phyloP scores from a whole-genome alignment of 2,797 vertebrate species.

The Psittacula echo region DNA sequence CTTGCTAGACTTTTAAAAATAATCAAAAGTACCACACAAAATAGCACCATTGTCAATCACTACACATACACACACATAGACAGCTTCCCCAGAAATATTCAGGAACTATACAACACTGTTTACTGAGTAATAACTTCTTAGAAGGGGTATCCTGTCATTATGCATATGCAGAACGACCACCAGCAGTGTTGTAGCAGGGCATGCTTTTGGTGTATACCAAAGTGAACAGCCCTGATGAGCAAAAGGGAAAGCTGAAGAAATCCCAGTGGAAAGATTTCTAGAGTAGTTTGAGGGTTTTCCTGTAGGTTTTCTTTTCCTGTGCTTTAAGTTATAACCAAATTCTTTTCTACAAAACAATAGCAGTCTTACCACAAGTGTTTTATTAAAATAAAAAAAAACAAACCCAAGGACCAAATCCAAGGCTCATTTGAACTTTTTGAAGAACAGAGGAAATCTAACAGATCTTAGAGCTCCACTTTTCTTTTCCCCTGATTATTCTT shows the following conservation, averaged over 20 bases:
- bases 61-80: no score
- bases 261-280: neutral
- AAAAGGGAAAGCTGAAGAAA: neutral
- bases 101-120: neutral
- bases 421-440: conserved; percentile 34
- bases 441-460: conserved; percentile 45
- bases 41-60: neutral
- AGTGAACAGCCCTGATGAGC: neutral
- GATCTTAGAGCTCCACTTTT: neutral
- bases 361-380: conserved; percentile 38
- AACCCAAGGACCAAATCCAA: neutral
- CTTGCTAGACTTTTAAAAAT: neutral
- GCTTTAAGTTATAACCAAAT: conserved; percentile 49
- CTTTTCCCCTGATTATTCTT: conserved; percentile 54
- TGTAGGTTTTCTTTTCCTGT: neutral
- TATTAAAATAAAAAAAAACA: conserved; percentile 29
- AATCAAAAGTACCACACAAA: neutral
- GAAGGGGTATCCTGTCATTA: neutral
- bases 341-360: conserved; percentile 53
- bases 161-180: neutral
- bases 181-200: neutral
- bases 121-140: neutral
- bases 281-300: conserved; percentile 51
- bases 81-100: neutral
- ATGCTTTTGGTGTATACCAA: neutral